phyloP scores from a whole-genome alignment of 1,140 invertebrate genomes.

The Drosophila pallidifrons region DNA sequence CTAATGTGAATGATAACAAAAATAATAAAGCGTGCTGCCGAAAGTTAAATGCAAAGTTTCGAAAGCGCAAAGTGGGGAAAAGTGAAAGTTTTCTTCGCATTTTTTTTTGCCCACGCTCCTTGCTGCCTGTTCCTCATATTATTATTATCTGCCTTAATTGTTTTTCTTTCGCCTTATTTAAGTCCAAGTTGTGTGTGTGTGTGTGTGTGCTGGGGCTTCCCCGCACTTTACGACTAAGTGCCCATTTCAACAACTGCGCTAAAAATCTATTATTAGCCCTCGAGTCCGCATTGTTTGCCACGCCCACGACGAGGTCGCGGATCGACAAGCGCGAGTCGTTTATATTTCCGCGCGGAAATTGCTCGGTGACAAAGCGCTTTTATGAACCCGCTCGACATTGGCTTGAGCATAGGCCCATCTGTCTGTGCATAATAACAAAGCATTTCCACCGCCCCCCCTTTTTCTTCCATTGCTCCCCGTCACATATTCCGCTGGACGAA shows the following conservation, averaged over 20 bases:
- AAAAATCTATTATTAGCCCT: conserved; percentile 75
- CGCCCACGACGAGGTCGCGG: no score
- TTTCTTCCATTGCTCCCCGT: conserved; percentile 1
- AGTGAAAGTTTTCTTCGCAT: conserved; percentile 70
- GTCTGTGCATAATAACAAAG: conserved; percentile 55
- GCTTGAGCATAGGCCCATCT: conserved; percentile 46
- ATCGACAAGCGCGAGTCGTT: conserved; percentile 43
- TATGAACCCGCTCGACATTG: conserved; percentile 67
- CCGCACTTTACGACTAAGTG: conserved; percentile 20
- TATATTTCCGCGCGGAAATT: conserved; percentile 79
- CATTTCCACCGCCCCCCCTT: conserved; percentile 19
- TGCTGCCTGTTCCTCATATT: conserved; percentile 67
- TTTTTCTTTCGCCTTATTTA: conserved; percentile 79
- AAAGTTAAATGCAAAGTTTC: conserved; percentile 83
- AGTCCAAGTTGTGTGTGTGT: conserved; percentile 17
- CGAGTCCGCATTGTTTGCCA: not conserved
- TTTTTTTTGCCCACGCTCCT: conserved; percentile 19
- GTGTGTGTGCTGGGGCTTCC: not conserved
- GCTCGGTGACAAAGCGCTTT: conserved; percentile 75
- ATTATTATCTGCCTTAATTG: conserved; percentile 82
- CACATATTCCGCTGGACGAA: conserved; percentile 52
- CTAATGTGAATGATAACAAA: conserved; percentile 60
- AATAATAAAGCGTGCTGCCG: conserved; percentile 37
- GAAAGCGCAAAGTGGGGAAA: conserved; percentile 75
- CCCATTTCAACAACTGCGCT: conserved; percentile 70